Percentiles rank a stretch among this genome's conserved stretches.
Conservation (phyloP, 2,113 vertebrate genomes). For the Dipodomys spectabilis region DNA sequence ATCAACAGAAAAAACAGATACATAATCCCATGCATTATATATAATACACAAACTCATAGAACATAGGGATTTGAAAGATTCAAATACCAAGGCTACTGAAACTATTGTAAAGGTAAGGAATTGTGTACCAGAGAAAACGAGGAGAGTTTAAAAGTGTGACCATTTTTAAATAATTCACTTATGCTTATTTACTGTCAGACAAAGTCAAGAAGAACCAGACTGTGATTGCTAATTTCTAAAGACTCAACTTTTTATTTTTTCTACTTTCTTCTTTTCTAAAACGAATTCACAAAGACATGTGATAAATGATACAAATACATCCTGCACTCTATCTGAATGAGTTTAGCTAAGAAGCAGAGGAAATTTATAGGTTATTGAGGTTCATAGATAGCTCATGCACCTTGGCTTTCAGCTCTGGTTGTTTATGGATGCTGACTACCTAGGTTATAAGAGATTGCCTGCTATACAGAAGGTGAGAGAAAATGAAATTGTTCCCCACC, state of each 20-base stretch:
- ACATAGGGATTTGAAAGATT: background rate
- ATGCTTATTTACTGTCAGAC: background rate
- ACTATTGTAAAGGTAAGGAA: background rate
- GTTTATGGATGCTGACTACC: background rate
- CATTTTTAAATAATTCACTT: conserved; percentile 11
- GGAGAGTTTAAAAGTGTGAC: background rate
- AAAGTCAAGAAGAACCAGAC: background rate
- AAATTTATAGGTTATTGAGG: background rate
- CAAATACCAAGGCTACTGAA: background rate
- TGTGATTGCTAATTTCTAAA: conserved; percentile 1
- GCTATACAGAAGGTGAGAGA: background rate
- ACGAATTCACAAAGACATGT: background rate
- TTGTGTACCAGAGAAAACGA: background rate
- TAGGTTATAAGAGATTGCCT: background rate
- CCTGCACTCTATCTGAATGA: background rate
- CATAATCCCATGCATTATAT: background rate
- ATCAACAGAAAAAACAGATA: conserved; percentile 27
- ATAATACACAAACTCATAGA: background rate
- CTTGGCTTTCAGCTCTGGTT: background rate
- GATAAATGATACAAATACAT: background rate
- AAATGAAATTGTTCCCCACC: background rate
- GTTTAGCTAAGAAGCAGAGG: background rate
- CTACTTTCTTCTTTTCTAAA: background rate
- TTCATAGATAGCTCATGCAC: background rate
- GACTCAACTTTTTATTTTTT: background rate